Percentiles rank a stretch among this genome's conserved stretches.
These are phyloP conservation scores for Tamias sibiricus DNA, from an alignment of 2,113 vertebrate species.

Conservation along the genomic window DNA sequence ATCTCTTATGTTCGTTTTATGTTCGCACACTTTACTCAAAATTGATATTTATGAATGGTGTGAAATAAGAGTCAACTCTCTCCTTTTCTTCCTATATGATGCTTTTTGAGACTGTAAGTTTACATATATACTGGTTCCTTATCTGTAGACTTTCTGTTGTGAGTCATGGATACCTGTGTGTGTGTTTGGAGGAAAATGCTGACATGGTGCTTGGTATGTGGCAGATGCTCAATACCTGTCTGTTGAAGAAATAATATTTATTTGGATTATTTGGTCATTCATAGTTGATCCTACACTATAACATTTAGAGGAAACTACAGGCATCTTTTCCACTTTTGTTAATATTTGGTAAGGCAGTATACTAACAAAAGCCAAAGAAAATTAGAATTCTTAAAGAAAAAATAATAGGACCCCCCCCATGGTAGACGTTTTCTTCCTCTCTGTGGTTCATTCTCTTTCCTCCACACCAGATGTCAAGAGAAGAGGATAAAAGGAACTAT, in stretches of 20 bases:
- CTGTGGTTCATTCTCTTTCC: background rate
- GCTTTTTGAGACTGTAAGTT: background rate
- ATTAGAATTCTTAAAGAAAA: background rate
- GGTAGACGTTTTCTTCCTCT: background rate
- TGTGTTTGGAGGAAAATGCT: background rate
- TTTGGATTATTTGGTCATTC: background rate
- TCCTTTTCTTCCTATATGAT: background rate
- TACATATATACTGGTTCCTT: background rate
- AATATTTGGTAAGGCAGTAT: background rate
- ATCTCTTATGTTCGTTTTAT: background rate
- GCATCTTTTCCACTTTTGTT: background rate
- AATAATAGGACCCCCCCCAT: background rate
- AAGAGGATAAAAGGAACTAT: background rate
- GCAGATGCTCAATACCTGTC: background rate
- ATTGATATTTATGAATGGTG: background rate
- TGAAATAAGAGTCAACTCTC: background rate
- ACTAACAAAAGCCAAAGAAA: background rate
- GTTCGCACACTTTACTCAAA: background rate
- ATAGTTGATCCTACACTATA: background rate
- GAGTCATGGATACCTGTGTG: background rate
- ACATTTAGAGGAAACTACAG: background rate
- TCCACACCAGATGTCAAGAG: background rate
- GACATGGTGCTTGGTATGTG: background rate
- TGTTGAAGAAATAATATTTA: background rate
- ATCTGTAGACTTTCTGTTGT: background rate